Base-by-base conservation (phyloP, 2,113 vertebrate genomes). In the Raja brachyura region DNA sequence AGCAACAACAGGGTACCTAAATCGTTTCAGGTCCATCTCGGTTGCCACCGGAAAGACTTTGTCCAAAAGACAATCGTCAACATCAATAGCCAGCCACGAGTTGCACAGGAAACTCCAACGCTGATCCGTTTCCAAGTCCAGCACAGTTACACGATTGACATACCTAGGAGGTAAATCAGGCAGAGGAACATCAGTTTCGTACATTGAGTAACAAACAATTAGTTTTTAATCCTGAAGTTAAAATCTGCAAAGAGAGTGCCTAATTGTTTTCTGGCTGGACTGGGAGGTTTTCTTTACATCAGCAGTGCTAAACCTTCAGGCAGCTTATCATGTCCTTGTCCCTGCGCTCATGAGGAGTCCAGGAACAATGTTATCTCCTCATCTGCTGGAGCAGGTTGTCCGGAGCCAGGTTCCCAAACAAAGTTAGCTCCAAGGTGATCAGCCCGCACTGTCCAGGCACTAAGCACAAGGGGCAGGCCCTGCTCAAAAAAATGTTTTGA, bases 91-190 rank as follows among this genome's bases (percentile, higher is more conserved):
- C 93, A 99, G 95, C 98, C 98, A 99, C 0, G 98, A 98, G 94
- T 98, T 98, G 94, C 98, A 99, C 93, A 99, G 96, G 95, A 99
- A 99, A 93, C 98, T 96, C 98, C 98, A 98, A 93, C 97, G 99
- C 94, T 95, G 96, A 93, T 97, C 97, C 59, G 93, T 95, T 31
- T 96, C 97, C 88, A 98, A 94, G 93, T 99, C 98, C 16, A 98
- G 97, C 93, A 98, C 97, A 94, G 96, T 95, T 11, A 97, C 97
- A 94, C 96, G 96, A 95, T 98, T 99, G 93, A 99, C 96, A 13
- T 98, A 99, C 98, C 98, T 99, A 94, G 86, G 68, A 0, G 86
- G 59, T 31, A 31, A 88, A 31, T 88, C 28, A 88, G 63, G 63
- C 31, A 88, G 83, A 1, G 18, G 63, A 18, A 7, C 39, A 14